Evolutionary conservation across 1,140 invertebrate species (phyloP), one percentile per base, ranked within the genome.

Genomic region (Oryctes rhinoceros): DNA sequence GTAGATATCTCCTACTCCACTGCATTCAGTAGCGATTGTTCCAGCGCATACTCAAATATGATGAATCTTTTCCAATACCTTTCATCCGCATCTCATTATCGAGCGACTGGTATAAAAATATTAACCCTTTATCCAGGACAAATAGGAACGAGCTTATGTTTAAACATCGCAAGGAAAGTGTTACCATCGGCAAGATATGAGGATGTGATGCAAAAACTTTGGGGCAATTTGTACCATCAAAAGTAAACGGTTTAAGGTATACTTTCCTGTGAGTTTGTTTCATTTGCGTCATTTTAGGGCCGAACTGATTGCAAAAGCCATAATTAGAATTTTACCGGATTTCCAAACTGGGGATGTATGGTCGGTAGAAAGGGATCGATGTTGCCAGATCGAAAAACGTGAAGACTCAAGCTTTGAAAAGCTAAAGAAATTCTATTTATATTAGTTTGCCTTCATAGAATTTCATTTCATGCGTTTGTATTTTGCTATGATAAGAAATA

Each of bases 151-250:
- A 59, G 15, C n/a, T 59, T 18, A 59, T 59, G 53, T 59, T 59
- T 59, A 59, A 59, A 59, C n/a, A 59, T 59, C n/a, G 53, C 53
- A 59, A 59, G 18, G 53, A 59, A 59, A 59, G 15, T 59, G 15
- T 59, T 59, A 18, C 15, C 53, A 18, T 0, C 53, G 5, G 53
- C 15, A 59, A 59, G 53, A 59, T 59, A 59, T 18, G 13, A 59
- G 18, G 13, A 59, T n/a, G 18, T 59, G 7, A 18, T 59, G 18
- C 53, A 59, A 18, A 15, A 18, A 6, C 53, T 59, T 6, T 59
- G 53, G 53, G 15, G 53, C 2, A 59, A 18, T 18, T 59, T 59
- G 15, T 59, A 59, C 18, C 53, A 18, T 2, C 15, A 59, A 18
- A 59, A 18, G 53, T 59, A 59, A 18, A 44, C 5, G 39, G 9